A percentile compares a stretch with the other conserved stretches of the same genome.
Evolutionary conservation across 2,113 vertebrate genomes (phyloP).

Genomic region (Forbesichthys papilliferus): DNA sequence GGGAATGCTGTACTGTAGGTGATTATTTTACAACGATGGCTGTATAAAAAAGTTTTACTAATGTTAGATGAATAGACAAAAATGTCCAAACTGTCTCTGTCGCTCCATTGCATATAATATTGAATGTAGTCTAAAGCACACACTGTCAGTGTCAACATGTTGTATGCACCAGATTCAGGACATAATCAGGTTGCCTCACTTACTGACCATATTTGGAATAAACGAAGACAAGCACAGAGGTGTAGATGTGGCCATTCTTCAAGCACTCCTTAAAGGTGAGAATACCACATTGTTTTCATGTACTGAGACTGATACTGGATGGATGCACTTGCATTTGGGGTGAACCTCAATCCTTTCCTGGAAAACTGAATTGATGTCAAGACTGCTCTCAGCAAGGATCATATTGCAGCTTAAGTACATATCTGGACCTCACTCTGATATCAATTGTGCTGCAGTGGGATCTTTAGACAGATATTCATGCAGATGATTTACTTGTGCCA

Average conservation of each 20-base stretch:
- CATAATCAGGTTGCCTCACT: slow-evolving; percentile 83
- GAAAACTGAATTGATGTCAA: slow-evolving; percentile 2
- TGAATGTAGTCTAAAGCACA: background rate
- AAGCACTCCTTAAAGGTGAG: slow-evolving; percentile 92
- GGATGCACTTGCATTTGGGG: background rate
- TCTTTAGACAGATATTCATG: background rate
- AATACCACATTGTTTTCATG: too few species aligned
- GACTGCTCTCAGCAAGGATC: slow-evolving; percentile 16
- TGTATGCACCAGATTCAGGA: slow-evolving; percentile 86
- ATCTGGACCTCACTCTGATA: background rate
- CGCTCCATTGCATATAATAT: background rate
- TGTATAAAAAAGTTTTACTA: too few species aligned
- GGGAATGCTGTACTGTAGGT: too few species aligned
- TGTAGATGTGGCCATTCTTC: slow-evolving; percentile 92
- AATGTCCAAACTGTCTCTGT: background rate
- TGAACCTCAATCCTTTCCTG: background rate
- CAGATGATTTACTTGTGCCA: background rate
- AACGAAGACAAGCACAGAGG: slow-evolving; percentile 83
- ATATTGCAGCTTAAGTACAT: slow-evolving; percentile 14
- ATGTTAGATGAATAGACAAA: too few species aligned
- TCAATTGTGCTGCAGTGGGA: slow-evolving; percentile 4
- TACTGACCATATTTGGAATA: slow-evolving; percentile 88
- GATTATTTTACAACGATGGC: too few species aligned
- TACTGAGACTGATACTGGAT: background rate
- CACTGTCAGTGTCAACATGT: background rate